These are phyloP conservation scores for Hypotaenidia philippensis DNA, from an alignment of 2,797 vertebrate species.

Conservation along the genomic window DNA sequence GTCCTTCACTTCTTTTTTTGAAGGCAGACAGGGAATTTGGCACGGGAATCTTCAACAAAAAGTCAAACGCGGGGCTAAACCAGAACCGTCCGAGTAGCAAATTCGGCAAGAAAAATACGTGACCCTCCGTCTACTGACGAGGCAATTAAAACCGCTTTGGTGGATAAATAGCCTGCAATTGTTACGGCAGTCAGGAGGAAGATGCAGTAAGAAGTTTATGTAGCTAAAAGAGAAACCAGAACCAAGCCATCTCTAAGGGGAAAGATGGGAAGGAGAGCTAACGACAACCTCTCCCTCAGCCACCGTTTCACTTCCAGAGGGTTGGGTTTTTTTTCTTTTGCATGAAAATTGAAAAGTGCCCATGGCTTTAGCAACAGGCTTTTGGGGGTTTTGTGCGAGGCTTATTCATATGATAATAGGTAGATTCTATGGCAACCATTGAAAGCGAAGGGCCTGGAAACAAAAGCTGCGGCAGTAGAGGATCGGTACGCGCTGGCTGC, in stretches of 20 bases:
- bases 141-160: slow-evolving; percentile 63
- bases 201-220: background rate
- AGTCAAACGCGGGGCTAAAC: background rate
- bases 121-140: slow-evolving; percentile 43
- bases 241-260: background rate
- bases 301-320: slow-evolving; percentile 65
- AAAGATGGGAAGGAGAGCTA: background rate
- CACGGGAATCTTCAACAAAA: slow-evolving; percentile 17
- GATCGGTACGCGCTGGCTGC: slow-evolving; percentile 74
- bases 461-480: slow-evolving; percentile 80
- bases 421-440: slow-evolving; percentile 85
- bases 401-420: slow-evolving; percentile 86
- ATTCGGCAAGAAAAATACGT: slow-evolving; percentile 30
- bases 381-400: slow-evolving; percentile 67
- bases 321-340: background rate
- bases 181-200: slow-evolving; percentile 25
- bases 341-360: slow-evolving; percentile 72
- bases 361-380: slow-evolving; percentile 79
- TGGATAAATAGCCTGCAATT: slow-evolving; percentile 52
- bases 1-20: background rate
- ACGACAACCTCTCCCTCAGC: slow-evolving; percentile 40
- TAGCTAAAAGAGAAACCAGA: slow-evolving; percentile 40
- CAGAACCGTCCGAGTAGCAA: background rate
- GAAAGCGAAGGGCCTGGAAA: slow-evolving; percentile 78
- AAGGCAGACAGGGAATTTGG: background rate